Evolutionary conservation across 2,113 vertebrate genomes (phyloP), one percentile per base, ranked within the genome.

Genomic region (Pachypanchax playfairii): DNA sequence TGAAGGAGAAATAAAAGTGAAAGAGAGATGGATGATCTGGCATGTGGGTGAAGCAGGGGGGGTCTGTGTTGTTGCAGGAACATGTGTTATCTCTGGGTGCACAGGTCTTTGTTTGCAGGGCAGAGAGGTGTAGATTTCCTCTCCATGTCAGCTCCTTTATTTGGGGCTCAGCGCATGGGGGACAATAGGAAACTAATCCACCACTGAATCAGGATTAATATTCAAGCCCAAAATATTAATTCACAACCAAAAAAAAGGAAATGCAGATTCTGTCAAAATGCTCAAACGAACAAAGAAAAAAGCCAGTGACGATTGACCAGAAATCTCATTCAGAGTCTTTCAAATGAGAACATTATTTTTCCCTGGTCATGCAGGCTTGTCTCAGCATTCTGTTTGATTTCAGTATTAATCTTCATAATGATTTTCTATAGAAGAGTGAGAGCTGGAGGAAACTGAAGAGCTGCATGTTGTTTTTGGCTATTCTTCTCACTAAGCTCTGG

Each of bases 401-500:
- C 74, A 74, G 67, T 74, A 87, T 90, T 92, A 89, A 90, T 91
- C 88, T 90, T 89, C 78, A 82, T 91, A 91, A 91, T 91, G 83
- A 91, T 91, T 92, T 91, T 87, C 87, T 88, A 90, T 87, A 84
- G 88, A 91, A 68, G 82, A 80, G 79, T 35, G 75, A 68, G 84
- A 82, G 78, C 72, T 68, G 66, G 70, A 70, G 82, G 84, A 85
- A 85, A 86, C 82, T 80, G 78, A 82, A 83, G 82, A 90, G 75
- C 82, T 56, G 67, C 70, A 85, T 87, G 87, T 91, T 92, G 88
- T 91, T 91, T 92, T 90, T 91, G 89, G 83, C 87, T 88, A 89
- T 90, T 92, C 86, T 89, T 77, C 81, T 82, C 81, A 67, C 88
- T 96, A 96, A 95, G 94, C 94, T 93, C 49, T 90, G 92, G 94